phyloP scores from a whole-genome alignment of 2,113 vertebrate genomes.

The Cacatua alba region DNA sequence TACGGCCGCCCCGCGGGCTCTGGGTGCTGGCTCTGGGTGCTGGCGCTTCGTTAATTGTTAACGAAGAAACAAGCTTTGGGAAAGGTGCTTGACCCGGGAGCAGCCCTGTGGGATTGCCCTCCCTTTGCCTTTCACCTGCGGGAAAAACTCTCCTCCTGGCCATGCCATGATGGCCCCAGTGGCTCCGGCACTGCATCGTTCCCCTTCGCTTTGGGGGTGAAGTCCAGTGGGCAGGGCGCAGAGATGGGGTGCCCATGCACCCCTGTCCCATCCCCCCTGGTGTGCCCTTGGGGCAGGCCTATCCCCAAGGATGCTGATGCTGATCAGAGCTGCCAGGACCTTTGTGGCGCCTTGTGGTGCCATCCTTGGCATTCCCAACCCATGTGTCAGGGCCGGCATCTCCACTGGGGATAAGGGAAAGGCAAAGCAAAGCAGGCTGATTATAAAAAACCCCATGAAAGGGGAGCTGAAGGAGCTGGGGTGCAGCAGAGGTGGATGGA shows the following conservation, averaged over 20 bases:
- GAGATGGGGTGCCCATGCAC: background rate
- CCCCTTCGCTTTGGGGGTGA: background rate
- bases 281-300: background rate
- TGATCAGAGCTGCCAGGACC: background rate
- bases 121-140: background rate
- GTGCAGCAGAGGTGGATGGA: background rate
- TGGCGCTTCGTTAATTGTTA: background rate
- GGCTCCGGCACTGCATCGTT: background rate
- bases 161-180: rapidly evolving
- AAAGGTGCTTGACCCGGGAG: background rate
- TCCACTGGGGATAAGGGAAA: background rate
- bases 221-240: background rate
- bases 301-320: background rate
- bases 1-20: background rate
- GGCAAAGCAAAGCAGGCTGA: background rate
- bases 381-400: rapidly evolving
- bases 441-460: background rate
- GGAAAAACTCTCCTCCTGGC: background rate
- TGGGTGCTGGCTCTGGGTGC: background rate
- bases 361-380: background rate
- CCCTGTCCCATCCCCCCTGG: rapidly evolving
- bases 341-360: rapidly evolving
- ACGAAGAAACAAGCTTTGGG: background rate
- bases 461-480: background rate
- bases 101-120: background rate